Evolutionary conservation across 2,888 invertebrate species (phyloP).

Genomic region (Dendrolimus houi): DNA sequence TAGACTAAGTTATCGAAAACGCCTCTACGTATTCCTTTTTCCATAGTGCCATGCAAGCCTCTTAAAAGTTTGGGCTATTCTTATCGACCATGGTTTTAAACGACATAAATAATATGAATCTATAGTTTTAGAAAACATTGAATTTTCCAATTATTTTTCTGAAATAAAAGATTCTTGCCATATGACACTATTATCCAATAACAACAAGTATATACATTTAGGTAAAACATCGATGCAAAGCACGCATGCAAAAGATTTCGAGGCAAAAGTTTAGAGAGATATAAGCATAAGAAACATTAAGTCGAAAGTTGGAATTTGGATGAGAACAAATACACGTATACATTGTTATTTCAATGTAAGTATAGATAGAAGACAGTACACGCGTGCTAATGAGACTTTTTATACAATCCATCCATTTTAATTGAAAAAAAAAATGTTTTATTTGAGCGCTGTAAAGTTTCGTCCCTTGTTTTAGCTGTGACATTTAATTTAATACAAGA

Average conservation of each 20-base stretch:
- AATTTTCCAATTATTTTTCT: no score
- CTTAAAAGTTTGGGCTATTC: no score
- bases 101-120: no score
- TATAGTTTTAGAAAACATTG: no score
- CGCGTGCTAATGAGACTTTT: slow-evolving; percentile 45
- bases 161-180: no score
- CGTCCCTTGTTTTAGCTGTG: slow-evolving; percentile 40
- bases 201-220: slow-evolving; percentile 57
- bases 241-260: slow-evolving; percentile 73
- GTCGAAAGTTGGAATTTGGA: slow-evolving; percentile 62
- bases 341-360: slow-evolving; percentile 75
- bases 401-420: neutral
- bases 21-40: no score
- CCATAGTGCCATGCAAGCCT: no score
- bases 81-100: no score
- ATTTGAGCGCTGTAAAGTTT: neutral
- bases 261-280: slow-evolving; percentile 28
- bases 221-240: slow-evolving; percentile 61
- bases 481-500: no score
- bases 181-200: neutral
- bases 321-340: slow-evolving; percentile 67
- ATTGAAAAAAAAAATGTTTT: slow-evolving; percentile 6
- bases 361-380: slow-evolving; percentile 49
- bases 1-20: no score
- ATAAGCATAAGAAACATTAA: neutral